Evolutionary conservation across 2,113 vertebrate genomes (phyloP), one percentile per base, ranked within the genome.

Genomic region (Gasterosteus nipponicus): DNA sequence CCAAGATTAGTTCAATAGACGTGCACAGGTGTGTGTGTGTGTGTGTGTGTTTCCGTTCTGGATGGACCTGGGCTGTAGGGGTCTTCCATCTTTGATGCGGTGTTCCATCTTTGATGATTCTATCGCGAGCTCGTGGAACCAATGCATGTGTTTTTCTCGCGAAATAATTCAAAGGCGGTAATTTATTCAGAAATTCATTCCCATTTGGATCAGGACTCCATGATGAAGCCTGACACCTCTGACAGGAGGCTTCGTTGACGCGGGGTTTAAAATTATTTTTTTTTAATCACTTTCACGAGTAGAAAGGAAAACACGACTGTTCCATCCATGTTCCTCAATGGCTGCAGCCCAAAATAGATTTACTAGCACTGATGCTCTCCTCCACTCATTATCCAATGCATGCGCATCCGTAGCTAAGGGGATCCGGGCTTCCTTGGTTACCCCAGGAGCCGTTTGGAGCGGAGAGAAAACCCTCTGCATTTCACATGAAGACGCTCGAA

Each of bases 81-180:
- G 72, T 67, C 80, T 73, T 89, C 80, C 80, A 69, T 72, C 86
- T 91, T 92, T 92, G 91, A 93, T 85, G 33, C 22, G 22, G 22
- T 67, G 81, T 73, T 89, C 80, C 80, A 69, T 72, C 86, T 91
- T 92, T 92, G 91, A 93, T 85, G 33, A 33, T 33, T 33, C 35
- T 38, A 7, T 38, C 35, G 56, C 18, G 70, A 26, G 22, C 16
- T 56, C 7, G 11, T 3, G 6, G 9, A 49, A 38, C 35, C 35
- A 38, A 38, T 38, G 5, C 35, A 38, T 7, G 35, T 38, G 11
- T 46, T 60, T 85, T 69, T 35, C 19, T 74, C 62, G 49, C 39
- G 41, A 29, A 78, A 53, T 74, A 64, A 67, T 69, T 67, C 38
- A 69, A 77, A 80, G 35, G 2, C 14, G 9, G 19, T 56, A 54